Evolutionary conservation across 2,888 invertebrate species (phyloP), one percentile per base, ranked within the genome.

Genomic region (Sympetrum striolatum): DNA sequence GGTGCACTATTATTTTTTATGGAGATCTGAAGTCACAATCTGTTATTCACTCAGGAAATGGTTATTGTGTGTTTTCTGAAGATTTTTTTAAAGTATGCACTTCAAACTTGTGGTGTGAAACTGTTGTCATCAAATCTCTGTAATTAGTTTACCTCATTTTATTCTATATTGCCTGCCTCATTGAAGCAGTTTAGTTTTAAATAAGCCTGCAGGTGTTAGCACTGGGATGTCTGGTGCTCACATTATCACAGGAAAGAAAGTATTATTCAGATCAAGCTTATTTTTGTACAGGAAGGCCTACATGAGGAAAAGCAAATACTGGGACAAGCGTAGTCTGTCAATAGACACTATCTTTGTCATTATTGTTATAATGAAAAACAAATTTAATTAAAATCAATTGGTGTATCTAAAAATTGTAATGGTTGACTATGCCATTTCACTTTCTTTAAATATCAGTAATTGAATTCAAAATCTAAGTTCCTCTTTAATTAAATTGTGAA

Each of bases 191-290:
- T 86, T 86, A 86, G 86, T 86, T 86, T 86, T 86, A 60, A 86
- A 86, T 86, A 86, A 86, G 86, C 86, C 60, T 86, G 86, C 58
- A 86, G 37, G 86, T 86, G 86, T 86, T 86, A 86, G 86, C 86
- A 86, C 86, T 86, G 86, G 86, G 60, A 39, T 60, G 86, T 37
- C 86, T 86, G 60, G 86, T 86, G 86, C 86, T 86, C 60, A 64
- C 86, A 86, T 86, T 60, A 91, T 73, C 81, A 90, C 91, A 91
- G 91, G 73, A 81, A 90, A 80, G 90, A 80, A 81, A 91, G 90
- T 90, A 90, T 90, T 91, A 91, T 90, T 90, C 90, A 91, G 91
- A 91, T 90, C 86, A 91, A 91, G 91, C 91, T 91, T 91, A 91
- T 91, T 91, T 91, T 91, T 91, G 91, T 91, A 91, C 91, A 91